These are phyloP conservation scores for Drosophila parvula DNA, from an alignment of 1,140 invertebrate species.

Conservation along the genomic window DNA sequence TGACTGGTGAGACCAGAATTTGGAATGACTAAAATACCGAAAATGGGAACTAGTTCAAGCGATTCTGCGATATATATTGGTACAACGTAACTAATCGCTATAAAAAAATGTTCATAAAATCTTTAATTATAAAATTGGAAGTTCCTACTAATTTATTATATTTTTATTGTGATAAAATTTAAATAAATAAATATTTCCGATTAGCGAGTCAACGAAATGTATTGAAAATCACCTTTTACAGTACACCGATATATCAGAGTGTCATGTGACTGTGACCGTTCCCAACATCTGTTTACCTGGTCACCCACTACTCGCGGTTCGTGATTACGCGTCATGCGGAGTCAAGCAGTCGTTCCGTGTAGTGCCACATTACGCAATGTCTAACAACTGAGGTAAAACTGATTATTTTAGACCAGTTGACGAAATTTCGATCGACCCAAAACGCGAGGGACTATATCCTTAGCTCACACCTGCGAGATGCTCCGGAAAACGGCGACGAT, in stretches of 20 bases:
- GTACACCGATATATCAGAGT: background rate
- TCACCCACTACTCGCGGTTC: background rate
- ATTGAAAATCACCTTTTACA: background rate
- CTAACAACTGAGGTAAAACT: conserved; percentile 56
- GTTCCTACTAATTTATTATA: background rate
- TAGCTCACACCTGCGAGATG: conserved; percentile 44
- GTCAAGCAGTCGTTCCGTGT: conserved; percentile 51
- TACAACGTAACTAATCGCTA: background rate
- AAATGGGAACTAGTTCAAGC: background rate
- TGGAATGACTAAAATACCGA: background rate
- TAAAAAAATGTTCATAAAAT: background rate
- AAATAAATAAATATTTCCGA: no score
- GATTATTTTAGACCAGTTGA: conserved; percentile 39
- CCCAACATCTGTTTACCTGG: conserved; percentile 33
- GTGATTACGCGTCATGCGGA: background rate
- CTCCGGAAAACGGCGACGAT: conserved; percentile 65
- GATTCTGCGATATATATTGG: background rate
- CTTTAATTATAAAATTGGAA: background rate
- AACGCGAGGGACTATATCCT: conserved; percentile 16
- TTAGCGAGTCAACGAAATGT: background rate
- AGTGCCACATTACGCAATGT: conserved; percentile 71
- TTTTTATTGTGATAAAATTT: no score
- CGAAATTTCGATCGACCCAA: conserved; percentile 42
- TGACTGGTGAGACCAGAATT: conserved; percentile 28
- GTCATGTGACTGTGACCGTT: background rate